Conservation (phyloP, 2,888 invertebrate species). For the Aricia artaxerxes region DNA sequence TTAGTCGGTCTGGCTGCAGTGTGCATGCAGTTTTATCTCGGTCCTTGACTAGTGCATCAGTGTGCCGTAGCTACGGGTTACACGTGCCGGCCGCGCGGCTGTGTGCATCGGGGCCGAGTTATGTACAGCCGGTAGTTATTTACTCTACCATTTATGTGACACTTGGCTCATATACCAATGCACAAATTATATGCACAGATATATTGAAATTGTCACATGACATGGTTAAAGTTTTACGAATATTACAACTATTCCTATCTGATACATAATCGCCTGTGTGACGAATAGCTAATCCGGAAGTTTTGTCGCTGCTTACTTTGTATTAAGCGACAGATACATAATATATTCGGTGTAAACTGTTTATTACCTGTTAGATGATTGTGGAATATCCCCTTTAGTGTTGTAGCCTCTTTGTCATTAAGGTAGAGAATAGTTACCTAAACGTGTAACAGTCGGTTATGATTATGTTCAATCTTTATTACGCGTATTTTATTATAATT, state of each 20-base stretch:
- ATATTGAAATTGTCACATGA: not conserved
- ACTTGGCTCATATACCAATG: conserved; percentile 45
- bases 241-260: not conserved
- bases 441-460: not conserved
- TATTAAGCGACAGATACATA: too few relatives aligned
- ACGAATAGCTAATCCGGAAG: not conserved
- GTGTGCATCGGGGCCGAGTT: conserved; percentile 48
- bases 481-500: conserved; percentile 16
- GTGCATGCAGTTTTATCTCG: conserved; percentile 43
- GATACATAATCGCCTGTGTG: not conserved
- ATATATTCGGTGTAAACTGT: too few relatives aligned
- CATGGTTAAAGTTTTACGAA: not conserved
- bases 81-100: conserved; percentile 50
- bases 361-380: too few relatives aligned
- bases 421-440: not conserved
- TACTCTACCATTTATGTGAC: conserved; percentile 44
- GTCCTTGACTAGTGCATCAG: conserved; percentile 43
- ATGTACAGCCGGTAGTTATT: conserved; percentile 41
- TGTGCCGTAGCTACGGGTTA: conserved; percentile 50
- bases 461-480: not conserved
- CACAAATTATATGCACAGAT: conserved; percentile 18
- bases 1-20: conserved; percentile 11
- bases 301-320: not conserved
- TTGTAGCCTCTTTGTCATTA: too few relatives aligned
- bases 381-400: too few relatives aligned